Percentiles rank a stretch among this genome's conserved stretches.
phyloP scores from a whole-genome alignment of 2,888 invertebrate genomes.

The Callinectes sapidus region DNA sequence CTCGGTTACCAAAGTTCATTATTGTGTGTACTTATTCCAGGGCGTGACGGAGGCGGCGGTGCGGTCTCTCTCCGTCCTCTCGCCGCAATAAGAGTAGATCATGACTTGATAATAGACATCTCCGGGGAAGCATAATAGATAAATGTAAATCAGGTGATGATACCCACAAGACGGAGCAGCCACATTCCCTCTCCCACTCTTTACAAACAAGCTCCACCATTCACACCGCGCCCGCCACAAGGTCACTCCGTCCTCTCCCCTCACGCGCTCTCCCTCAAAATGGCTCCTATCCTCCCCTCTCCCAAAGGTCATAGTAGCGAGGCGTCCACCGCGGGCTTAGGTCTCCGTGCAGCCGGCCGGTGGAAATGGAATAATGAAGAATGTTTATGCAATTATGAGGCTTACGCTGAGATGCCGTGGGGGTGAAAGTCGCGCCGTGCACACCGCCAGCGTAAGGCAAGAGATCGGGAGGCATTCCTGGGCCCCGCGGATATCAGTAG shows the following conservation, averaged over 20 bases:
- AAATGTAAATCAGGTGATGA: constrained; percentile 56
- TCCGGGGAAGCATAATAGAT: constrained; percentile 47
- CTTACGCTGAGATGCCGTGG: constrained; percentile 57
- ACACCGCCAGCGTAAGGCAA: constrained; percentile 59
- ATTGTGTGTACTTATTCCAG: not conserved
- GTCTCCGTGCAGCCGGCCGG: constrained; percentile 1
- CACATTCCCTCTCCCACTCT: constrained; percentile 64
- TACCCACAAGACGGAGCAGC: constrained; percentile 44
- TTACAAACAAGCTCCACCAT: constrained; percentile 65
- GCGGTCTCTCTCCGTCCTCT: not conserved
- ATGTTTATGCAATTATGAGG: constrained; percentile 64
- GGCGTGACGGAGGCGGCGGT: not conserved
- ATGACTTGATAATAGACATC: constrained; percentile 34
- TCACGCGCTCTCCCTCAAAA: not conserved
- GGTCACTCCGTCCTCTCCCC: constrained; percentile 9
- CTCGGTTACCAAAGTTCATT: constrained; percentile 50
- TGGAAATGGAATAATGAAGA: constrained; percentile 65
- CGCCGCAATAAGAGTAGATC: constrained; percentile 46
- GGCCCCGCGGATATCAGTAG: constrained; percentile 52
- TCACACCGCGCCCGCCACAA: constrained; percentile 54
- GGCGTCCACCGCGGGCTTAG: not conserved
- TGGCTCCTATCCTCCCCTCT: not conserved
- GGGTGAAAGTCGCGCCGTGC: constrained; percentile 56
- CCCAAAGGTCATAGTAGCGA: constrained; percentile 13
- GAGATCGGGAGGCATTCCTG: constrained; percentile 61